Conservation (phyloP, 1,140 invertebrate species). For the Papilio machaon region DNA sequence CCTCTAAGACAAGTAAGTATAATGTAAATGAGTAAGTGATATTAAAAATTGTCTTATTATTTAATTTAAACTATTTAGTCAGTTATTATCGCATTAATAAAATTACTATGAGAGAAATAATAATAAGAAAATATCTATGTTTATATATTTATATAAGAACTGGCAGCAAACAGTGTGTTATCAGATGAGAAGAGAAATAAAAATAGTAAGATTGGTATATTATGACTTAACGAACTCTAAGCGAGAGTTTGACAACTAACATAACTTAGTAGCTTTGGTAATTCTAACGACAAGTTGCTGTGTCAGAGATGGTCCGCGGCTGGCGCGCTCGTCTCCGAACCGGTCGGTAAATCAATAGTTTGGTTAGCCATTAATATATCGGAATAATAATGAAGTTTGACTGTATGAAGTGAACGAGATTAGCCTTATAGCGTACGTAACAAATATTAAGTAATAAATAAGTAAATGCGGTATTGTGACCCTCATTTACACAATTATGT, state of each 20-base stretch:
- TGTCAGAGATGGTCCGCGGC: not conserved
- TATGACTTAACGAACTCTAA: not conserved
- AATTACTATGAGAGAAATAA: not conserved
- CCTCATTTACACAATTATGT: no score
- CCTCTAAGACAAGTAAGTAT: not conserved
- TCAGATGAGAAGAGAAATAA: not conserved
- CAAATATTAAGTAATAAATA: no score
- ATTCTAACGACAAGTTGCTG: not conserved
- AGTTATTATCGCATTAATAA: not conserved
- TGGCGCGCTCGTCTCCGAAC: not conserved
- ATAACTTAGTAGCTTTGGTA: not conserved
- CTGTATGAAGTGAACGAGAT: not conserved
- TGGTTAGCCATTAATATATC: not conserved
- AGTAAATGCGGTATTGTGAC: no score
- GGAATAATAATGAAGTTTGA: conserved; percentile 1
- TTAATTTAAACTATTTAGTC: no score
- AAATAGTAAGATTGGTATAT: not conserved
- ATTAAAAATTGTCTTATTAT: not conserved
- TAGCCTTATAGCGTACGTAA: not conserved
- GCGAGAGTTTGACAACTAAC: not conserved
- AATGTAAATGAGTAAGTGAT: not conserved
- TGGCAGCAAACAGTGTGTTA: not conserved
- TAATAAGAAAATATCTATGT: not conserved
- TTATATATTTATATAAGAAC: not conserved
- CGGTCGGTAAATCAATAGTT: not conserved